Evolutionary conservation across 2,113 vertebrate genomes (phyloP), one percentile per base, ranked within the genome.

Genomic region (Jacana jacana): DNA sequence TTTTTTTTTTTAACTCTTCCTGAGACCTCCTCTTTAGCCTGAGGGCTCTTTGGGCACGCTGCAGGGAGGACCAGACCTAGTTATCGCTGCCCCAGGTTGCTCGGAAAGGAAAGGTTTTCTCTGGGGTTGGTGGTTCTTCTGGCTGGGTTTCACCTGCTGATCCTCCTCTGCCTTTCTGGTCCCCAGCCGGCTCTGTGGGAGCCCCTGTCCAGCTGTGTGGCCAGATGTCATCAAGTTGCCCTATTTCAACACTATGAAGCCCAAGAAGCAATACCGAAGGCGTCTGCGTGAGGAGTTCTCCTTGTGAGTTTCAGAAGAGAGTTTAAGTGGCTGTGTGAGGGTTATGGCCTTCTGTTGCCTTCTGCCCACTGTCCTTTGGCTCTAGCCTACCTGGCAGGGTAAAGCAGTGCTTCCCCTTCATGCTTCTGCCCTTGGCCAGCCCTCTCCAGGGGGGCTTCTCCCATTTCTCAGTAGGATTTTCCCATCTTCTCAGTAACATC

Each of bases 191-290:
- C 98, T 99, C 86, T 99, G 99, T 72, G 99, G 99, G 57, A 99
- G 98, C 94, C 99, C 99, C 73, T 99, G 99, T 96, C 99, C 99
- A 66, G 99, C 99, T 0, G 99, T 97, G 57, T 99, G 99, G 99
- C 99, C 99, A 6, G 99, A 99, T 55, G 99, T 99, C 95, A 99
- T 99, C 92, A 99, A 99, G 96, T 98, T 99, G 82, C 99, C 99
- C 61, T 99, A 99, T 90, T 99, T 99, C 98, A 99, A 99, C 98
- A 99, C 99, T 75, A 99, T 99, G 99, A 99, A 99, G 93, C 99
- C 99, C 78, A 99, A 99, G 98, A 99, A 99, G 97, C 99, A 99
- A 96, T 99, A 99, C 96, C 98, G 99, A 73, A 98, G 99, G 52
- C 98, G 99, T 33, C 98, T 99, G 81, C 98, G 99, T 66, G 99